Percentiles rank a stretch among this genome's conserved stretches.
Conservation (phyloP, 2,113 vertebrate species). For the Syngnathus typhle region DNA sequence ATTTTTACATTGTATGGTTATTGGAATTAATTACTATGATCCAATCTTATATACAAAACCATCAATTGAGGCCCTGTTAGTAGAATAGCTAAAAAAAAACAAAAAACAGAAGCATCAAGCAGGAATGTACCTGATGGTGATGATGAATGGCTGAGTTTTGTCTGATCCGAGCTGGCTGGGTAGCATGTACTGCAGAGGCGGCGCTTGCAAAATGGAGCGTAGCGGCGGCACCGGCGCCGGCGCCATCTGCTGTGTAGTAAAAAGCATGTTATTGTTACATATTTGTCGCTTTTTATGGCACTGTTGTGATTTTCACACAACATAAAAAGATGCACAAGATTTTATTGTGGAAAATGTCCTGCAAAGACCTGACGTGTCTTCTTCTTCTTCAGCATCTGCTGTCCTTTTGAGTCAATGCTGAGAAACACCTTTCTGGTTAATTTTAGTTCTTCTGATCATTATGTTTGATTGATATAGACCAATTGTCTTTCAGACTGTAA, state of each 20-base stretch:
- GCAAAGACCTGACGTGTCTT: background rate
- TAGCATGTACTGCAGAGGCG: background rate
- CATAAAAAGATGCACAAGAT: background rate
- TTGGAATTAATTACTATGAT: no score
- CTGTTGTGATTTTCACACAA: background rate
- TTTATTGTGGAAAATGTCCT: background rate
- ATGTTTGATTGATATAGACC: no score
- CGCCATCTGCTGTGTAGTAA: background rate
- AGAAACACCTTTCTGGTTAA: no score
- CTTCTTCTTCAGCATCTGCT: background rate
- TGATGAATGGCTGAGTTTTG: background rate
- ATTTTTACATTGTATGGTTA: no score
- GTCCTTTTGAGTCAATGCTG: background rate
- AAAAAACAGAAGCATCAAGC: no score
- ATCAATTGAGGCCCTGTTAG: no score
- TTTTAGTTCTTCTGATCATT: no score
- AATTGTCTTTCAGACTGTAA: no score
- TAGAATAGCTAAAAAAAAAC: no score
- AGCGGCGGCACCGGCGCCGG: no score
- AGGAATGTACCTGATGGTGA: background rate
- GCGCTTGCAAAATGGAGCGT: background rate
- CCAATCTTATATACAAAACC: no score
- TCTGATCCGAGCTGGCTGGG: background rate
- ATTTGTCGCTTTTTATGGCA: background rate
- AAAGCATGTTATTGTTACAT: background rate